Base-by-base conservation (phyloP, 1,140 invertebrate genomes). In the Cecropterus lyciades region DNA sequence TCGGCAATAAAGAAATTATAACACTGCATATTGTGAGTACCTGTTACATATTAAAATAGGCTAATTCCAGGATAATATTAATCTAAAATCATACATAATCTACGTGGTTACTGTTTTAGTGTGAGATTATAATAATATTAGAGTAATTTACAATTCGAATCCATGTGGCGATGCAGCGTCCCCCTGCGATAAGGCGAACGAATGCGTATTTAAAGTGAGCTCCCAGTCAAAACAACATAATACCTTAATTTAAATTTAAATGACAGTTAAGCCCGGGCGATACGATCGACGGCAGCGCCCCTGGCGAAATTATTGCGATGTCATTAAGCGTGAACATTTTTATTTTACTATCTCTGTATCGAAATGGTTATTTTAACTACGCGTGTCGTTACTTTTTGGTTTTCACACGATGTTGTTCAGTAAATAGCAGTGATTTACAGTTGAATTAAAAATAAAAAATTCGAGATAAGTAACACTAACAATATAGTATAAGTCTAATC, bases 161-260 rank as follows among this genome's bases (percentile, higher is more conserved):
- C 42, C 59, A 46, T 37, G 33, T 37, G 45, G 9, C 48, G 33
- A 51, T 63, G 59, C 59, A 51, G 33, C 17, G 30, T 17, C 60
- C 27, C 62, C 16, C 48, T 42, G 37, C 37, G 48, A 63, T 49
- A 52, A 63, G 48, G 60, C 60, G 16, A 56, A 16, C 53, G 20
- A 63, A 63, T 63, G 60, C 49, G 48, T 63, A 52, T 63, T 63
- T 63, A 63, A 63, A 63, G 60, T 63, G 60, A 46, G 59, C 59
- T 20, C 46, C 42, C 69, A 63, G 52, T 73, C 71, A 73, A 78
- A 80, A 73, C 72, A 70, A 67, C 68, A 52, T 80, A 84, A 84
- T 78, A 72, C 80, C 80, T 79, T 74, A 74, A 85, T 85, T 85
- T 83, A 85, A 85, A 85, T 85, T 83, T 85, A 85, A 85, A 85